These are phyloP conservation scores for Scomber scombrus DNA, from an alignment of 2,113 vertebrate genomes.

Conservation along the genomic window DNA sequence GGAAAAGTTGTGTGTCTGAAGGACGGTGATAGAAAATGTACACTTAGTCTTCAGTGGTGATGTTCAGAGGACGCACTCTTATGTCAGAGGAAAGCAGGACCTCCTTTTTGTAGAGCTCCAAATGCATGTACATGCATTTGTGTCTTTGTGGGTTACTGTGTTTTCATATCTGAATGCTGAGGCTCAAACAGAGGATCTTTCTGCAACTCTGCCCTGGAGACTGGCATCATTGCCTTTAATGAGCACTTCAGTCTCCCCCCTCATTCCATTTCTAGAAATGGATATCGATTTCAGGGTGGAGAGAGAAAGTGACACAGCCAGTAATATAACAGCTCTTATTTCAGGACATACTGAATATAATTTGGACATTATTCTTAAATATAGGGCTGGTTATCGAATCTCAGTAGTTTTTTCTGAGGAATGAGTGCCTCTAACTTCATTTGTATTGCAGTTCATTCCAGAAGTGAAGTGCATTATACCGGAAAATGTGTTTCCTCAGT, in stretches of 20 bases:
- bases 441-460: too few relatives aligned
- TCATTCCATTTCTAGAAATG: constrained; percentile 61
- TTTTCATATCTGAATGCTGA: constrained; percentile 10
- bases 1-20: constrained; percentile 8
- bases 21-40: constrained; percentile 23
- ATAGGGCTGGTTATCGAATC: not conserved
- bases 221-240: constrained; percentile 65
- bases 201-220: constrained; percentile 16
- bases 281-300: constrained; percentile 57
- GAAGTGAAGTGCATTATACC: too few relatives aligned
- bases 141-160: constrained; percentile 2
- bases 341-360: constrained; percentile 13
- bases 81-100: constrained; percentile 1
- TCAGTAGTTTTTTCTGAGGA: too few relatives aligned
- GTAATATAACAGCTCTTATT: constrained; percentile 9
- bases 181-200: constrained; percentile 8
- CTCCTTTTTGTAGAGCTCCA: not conserved
- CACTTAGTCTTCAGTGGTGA: not conserved
- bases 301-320: constrained; percentile 7
- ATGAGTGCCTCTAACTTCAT: too few relatives aligned
- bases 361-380: constrained; percentile 20
- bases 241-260: constrained; percentile 43
- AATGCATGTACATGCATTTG: not conserved
- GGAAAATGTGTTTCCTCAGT: too few relatives aligned
- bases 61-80: too few relatives aligned